phyloP scores from a whole-genome alignment of 2,888 invertebrate species.

The Idaea straminata region DNA sequence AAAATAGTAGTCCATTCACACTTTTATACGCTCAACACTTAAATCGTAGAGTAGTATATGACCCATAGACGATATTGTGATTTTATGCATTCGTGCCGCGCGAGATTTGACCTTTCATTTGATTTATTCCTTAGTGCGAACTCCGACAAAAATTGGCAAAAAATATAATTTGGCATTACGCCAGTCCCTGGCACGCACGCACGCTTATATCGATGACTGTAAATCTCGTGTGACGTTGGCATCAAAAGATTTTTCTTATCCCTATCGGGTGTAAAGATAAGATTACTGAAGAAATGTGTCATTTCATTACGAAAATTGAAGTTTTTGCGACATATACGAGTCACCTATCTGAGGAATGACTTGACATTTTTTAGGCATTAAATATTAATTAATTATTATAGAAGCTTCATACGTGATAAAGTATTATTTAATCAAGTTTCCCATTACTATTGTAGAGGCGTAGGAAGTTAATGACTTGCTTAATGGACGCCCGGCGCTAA shows the following conservation, averaged over 20 bases:
- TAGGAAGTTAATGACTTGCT: neutral
- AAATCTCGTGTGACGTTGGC: slow-evolving; percentile 48
- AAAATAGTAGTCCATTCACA: slow-evolving; percentile 15
- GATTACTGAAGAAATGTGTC: slow-evolving; percentile 25
- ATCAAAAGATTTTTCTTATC: slow-evolving; percentile 40
- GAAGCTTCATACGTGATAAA: neutral
- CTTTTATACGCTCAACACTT: slow-evolving; percentile 18
- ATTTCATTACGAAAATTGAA: slow-evolving; percentile 18
- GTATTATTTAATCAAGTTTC: neutral
- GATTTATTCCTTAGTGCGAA: slow-evolving; percentile 52
- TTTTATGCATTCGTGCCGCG: slow-evolving; percentile 37
- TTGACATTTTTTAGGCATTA: neutral
- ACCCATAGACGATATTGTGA: slow-evolving; percentile 33
- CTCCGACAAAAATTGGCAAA: slow-evolving; percentile 60
- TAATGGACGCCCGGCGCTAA: neutral
- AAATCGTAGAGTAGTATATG: slow-evolving; percentile 20
- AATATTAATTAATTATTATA: neutral
- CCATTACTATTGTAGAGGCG: neutral
- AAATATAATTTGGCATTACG: slow-evolving; percentile 52
- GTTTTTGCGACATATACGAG: slow-evolving; percentile 5
- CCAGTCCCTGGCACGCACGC: slow-evolving; percentile 41
- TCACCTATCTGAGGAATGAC: slow-evolving; percentile 13
- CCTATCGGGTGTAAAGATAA: slow-evolving; percentile 36
- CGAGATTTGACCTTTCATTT: slow-evolving; percentile 41
- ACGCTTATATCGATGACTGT: slow-evolving; percentile 41